Conservation (phyloP, 2,888 invertebrate genomes). For the Epistrophe grossulariae region DNA sequence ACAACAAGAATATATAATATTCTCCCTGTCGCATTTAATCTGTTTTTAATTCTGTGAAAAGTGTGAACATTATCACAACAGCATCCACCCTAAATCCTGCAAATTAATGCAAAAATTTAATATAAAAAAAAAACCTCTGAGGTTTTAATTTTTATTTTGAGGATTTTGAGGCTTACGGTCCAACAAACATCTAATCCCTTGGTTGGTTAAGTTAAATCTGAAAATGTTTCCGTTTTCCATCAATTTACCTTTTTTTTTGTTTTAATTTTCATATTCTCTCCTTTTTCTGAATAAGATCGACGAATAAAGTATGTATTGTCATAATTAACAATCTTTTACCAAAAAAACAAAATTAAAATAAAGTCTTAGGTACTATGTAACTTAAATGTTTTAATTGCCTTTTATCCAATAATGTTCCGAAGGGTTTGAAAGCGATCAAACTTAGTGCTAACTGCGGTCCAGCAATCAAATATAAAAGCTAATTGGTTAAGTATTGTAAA, state of each 20-base stretch:
- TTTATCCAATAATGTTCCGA: too few species aligned
- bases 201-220: neutral
- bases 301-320: neutral
- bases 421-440: too few species aligned
- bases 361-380: too few species aligned
- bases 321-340: neutral
- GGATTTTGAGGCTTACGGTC: neutral
- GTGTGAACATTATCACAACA: constrained; percentile 11
- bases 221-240: neutral
- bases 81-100: neutral
- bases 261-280: neutral
- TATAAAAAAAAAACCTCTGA: neutral
- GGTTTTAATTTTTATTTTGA: neutral
- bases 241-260: neutral
- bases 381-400: too few species aligned
- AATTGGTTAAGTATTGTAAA: too few species aligned
- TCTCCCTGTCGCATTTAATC: neutral
- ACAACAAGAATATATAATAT: neutral
- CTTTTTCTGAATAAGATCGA: neutral
- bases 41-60: neutral
- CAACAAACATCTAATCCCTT: neutral
- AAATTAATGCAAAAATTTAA: neutral
- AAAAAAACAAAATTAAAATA: too few species aligned
- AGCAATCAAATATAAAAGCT: too few species aligned
- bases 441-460: too few species aligned